Conservation (phyloP, 2,888 invertebrate genomes). For the Lottia scabra region DNA sequence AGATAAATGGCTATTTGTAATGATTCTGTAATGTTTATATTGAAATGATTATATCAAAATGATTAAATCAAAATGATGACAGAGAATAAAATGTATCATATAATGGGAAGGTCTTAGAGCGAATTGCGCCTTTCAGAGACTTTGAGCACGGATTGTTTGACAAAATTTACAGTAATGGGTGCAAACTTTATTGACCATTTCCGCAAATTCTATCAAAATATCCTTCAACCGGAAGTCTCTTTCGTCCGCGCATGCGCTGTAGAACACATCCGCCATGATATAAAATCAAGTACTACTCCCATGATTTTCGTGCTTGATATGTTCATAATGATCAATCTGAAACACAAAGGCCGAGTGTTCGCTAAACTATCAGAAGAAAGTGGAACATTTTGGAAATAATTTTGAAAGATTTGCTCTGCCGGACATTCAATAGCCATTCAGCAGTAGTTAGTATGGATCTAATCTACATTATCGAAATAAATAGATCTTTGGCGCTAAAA, state of each 20-base stretch:
- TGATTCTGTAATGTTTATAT: no score
- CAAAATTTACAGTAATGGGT: no score
- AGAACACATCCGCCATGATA: constrained; percentile 28
- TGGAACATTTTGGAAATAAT: no score
- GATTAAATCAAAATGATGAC: background rate
- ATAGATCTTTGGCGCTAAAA: no score
- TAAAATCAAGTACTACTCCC: constrained; percentile 39
- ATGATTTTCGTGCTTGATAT: constrained; percentile 23
- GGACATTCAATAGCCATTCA: no score
- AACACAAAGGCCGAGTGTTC: no score
- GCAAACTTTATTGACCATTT: background rate
- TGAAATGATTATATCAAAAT: background rate
- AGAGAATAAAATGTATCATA: background rate
- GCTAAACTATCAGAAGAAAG: no score
- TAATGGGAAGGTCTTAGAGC: constrained; percentile 14
- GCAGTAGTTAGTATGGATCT: no score
- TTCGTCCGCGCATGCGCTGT: constrained; percentile 27
- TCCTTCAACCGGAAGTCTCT: background rate
- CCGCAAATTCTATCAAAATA: constrained; percentile 13
- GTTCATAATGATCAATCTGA: background rate
- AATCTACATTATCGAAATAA: no score
- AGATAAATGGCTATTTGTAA: no score
- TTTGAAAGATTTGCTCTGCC: no score
- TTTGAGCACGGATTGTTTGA: no score
- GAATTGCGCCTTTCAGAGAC: constrained; percentile 2